Evolutionary conservation across 2,797 vertebrate genomes (phyloP).

Genomic region (Sphenodon punctatus): DNA sequence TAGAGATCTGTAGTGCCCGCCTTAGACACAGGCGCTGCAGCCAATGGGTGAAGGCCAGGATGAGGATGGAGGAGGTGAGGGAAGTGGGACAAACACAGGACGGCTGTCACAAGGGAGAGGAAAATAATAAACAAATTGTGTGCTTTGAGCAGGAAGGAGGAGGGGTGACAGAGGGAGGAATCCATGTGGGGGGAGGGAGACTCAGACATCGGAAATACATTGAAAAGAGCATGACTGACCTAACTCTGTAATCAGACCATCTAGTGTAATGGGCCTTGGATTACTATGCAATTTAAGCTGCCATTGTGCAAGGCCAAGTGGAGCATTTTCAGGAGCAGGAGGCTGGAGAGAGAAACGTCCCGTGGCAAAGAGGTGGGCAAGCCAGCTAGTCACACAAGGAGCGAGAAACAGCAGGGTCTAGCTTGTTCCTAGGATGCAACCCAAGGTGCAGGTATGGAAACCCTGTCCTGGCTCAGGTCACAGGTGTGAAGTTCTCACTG

Average conservation of each 20-base stretch:
- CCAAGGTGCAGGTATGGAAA: too few species aligned
- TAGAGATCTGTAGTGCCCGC: not conserved
- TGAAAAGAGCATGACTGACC: not conserved
- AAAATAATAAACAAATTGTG: slow-evolving; percentile 27
- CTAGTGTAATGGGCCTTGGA: rapidly evolving
- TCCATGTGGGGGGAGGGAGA: not conserved
- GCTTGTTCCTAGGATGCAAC: too few species aligned
- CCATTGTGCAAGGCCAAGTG: not conserved
- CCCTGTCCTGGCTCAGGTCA: too few species aligned
- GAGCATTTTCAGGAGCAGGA: rapidly evolving
- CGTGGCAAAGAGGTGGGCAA: not conserved
- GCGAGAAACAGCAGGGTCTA: not conserved
- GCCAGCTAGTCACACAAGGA: not conserved
- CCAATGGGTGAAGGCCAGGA: slow-evolving; percentile 52
- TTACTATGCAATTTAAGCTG: not conserved
- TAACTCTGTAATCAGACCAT: rapidly evolving
- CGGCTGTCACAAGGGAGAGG: not conserved
- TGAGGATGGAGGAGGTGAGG: slow-evolving; percentile 11
- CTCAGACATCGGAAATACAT: too few species aligned
- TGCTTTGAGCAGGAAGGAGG: not conserved
- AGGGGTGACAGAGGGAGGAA: not conserved
- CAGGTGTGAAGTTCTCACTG: too few species aligned
- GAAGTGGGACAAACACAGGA: not conserved
- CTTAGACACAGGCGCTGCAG: not conserved
- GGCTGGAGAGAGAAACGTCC: not conserved